Conservation (phyloP, 2,888 invertebrate species). For the Pycnomerus fuliginosus region DNA sequence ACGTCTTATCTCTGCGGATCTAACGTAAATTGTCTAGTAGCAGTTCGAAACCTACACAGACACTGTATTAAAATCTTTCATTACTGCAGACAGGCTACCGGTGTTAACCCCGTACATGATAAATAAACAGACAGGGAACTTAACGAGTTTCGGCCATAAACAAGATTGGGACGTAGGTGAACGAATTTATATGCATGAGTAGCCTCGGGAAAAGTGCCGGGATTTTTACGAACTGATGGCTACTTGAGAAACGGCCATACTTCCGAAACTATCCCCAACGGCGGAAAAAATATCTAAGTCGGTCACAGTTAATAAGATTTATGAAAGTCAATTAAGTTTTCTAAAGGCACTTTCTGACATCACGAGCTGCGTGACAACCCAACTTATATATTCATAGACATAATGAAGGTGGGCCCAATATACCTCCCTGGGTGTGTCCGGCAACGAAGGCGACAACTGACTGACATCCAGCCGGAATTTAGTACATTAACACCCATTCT, state of each 20-base stretch:
- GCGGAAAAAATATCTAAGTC: constrained; percentile 31
- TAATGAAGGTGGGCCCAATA: constrained; percentile 30
- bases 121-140: constrained; percentile 36
- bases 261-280: constrained; percentile 31
- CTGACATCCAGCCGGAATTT: constrained; percentile 40
- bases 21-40: too few species aligned
- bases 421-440: constrained; percentile 41
- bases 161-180: constrained; percentile 42
- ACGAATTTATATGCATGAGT: constrained; percentile 50
- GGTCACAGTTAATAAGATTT: constrained; percentile 40
- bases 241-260: constrained; percentile 33
- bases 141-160: constrained; percentile 41
- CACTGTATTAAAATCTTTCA: constrained; percentile 30
- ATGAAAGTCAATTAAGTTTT: constrained; percentile 38
- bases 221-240: constrained; percentile 39
- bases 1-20: too few species aligned
- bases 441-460: constrained; percentile 40
- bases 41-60: constrained; percentile 8
- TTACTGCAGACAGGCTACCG: constrained; percentile 31
- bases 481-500: too few species aligned
- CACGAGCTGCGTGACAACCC: constrained; percentile 33
- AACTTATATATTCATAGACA: constrained; percentile 32
- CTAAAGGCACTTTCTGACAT: constrained; percentile 21
- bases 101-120: constrained; percentile 35
- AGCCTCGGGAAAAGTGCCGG: constrained; percentile 41